Percentiles rank a stretch among this genome's conserved stretches.
Evolutionary conservation across 2,888 invertebrate species (phyloP).

Genomic region (Alentia gelatinosa): DNA sequence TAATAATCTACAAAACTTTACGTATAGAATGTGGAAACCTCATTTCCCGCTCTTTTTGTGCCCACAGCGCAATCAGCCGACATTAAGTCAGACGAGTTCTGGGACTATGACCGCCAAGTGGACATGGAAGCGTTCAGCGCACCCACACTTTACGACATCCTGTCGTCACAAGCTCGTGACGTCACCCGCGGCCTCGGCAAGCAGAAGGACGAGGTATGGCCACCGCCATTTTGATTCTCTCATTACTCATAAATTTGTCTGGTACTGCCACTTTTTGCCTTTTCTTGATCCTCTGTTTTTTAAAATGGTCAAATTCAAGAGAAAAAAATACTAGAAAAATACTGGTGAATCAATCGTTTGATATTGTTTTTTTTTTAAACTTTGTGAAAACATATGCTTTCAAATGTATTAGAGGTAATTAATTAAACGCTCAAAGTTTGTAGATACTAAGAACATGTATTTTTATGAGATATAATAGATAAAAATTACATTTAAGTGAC

Average conservation of each 20-base stretch:
- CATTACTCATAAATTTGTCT: too few species aligned
- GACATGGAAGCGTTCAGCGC: slow-evolving; percentile 78
- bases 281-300: too few species aligned
- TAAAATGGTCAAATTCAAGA: too few species aligned
- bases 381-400: too few species aligned
- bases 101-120: slow-evolving; percentile 78
- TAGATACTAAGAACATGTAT: not conserved
- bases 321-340: too few species aligned
- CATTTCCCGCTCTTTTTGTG: not conserved
- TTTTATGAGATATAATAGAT: not conserved
- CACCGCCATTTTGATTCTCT: too few species aligned
- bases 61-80: slow-evolving; percentile 58
- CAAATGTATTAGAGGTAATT: too few species aligned
- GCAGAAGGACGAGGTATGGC: slow-evolving; percentile 77
- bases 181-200: slow-evolving; percentile 75
- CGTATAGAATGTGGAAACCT: too few species aligned
- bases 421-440: not conserved
- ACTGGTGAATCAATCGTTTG: too few species aligned
- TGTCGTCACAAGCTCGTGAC: slow-evolving; percentile 73
- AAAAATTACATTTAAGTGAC: not conserved
- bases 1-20: too few species aligned
- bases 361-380: too few species aligned
- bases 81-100: slow-evolving; percentile 76
- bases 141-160: slow-evolving; percentile 75
- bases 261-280: too few species aligned